Evolutionary conservation across 2,888 invertebrate species (phyloP).

Genomic region (Lymantria monacha): DNA sequence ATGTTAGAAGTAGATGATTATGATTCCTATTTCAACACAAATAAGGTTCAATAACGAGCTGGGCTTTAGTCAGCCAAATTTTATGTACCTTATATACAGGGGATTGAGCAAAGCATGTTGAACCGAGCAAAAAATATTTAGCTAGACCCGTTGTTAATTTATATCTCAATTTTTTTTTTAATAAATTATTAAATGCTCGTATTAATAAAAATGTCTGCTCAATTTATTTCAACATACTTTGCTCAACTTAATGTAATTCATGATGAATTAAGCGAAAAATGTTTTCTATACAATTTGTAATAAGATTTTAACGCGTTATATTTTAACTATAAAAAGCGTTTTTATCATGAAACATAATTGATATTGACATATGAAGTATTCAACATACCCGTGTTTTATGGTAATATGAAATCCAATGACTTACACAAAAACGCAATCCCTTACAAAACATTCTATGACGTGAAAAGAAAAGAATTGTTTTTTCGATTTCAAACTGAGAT

Average conservation of each 20-base stretch:
- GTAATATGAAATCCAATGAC: conserved; percentile 26
- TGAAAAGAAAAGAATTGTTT: background rate
- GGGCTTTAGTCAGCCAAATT: conserved; percentile 7
- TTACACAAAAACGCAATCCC: background rate
- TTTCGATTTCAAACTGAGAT: background rate
- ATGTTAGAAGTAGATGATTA: background rate
- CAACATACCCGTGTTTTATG: conserved; percentile 3
- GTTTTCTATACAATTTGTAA: conserved; percentile 23
- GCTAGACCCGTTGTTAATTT: background rate
- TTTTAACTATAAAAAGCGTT: conserved; percentile 30
- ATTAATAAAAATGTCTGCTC: background rate
- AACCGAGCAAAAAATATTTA: background rate
- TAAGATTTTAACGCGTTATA: conserved; percentile 21
- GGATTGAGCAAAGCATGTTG: conserved; percentile 9
- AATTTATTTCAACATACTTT: conserved; percentile 5
- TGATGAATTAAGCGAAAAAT: conserved; percentile 19
- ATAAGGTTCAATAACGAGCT: conserved; percentile 25
- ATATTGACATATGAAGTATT: conserved; percentile 12
- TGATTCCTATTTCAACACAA: conserved; percentile 8
- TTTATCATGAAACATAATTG: conserved; percentile 19
- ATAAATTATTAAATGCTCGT: background rate
- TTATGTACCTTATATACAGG: conserved; percentile 6
- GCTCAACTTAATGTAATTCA: conserved; percentile 9
- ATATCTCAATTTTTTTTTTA: background rate
- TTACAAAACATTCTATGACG: background rate